phyloP scores from a whole-genome alignment of 2,888 invertebrate species.

The Eilema caniola region DNA sequence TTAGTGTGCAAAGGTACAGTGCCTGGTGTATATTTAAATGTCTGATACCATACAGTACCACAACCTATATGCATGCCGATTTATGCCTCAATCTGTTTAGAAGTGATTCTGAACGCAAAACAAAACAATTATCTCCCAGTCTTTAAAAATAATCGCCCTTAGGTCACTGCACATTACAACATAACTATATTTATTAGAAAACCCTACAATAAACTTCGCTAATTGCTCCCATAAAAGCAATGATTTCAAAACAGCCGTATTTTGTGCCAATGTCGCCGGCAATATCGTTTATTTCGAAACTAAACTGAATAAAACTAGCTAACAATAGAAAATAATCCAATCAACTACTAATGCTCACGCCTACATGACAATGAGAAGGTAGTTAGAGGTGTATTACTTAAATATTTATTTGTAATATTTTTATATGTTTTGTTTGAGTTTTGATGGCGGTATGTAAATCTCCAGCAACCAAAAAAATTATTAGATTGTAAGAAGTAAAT shows the following conservation, averaged over 20 bases:
- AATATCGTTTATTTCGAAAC: not conserved
- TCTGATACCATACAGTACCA: no score
- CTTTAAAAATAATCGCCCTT: not conserved
- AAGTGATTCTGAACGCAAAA: not conserved
- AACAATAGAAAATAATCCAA: not conserved
- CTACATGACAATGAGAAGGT: not conserved
- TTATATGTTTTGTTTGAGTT: no score
- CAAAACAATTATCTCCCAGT: not conserved
- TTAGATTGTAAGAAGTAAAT: no score
- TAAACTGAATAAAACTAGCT: not conserved
- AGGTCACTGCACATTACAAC: not conserved
- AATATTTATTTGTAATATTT: no score
- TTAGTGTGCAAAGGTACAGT: no score
- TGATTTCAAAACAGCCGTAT: not conserved
- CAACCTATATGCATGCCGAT: not conserved
- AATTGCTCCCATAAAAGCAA: conserved; percentile 1
- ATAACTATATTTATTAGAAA: not conserved
- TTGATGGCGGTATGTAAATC: no score
- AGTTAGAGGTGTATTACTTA: no score
- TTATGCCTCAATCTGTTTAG: not conserved
- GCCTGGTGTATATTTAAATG: no score
- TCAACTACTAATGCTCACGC: not conserved
- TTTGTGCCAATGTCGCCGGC: not conserved
- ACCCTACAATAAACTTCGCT: not conserved
- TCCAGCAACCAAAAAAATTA: no score